These are phyloP conservation scores for Onthophagus sagittarius DNA, from an alignment of 2,888 invertebrate species.

Conservation along the genomic window DNA sequence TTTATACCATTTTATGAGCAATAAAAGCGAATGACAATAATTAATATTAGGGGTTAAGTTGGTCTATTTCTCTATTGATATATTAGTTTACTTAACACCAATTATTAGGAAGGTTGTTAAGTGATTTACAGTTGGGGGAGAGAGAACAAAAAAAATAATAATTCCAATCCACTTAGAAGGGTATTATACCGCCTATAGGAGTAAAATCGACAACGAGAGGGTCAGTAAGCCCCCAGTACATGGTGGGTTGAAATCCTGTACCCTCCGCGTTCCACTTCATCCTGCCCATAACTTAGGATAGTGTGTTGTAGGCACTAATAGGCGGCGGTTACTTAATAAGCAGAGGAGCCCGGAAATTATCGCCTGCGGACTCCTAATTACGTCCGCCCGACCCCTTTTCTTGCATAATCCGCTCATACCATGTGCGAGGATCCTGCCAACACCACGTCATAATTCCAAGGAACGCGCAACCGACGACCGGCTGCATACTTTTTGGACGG, in stretches of 20 bases:
- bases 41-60: neutral
- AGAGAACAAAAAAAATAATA: neutral
- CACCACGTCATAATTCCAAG: constrained; percentile 16
- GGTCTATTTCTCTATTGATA: neutral
- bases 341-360: constrained; percentile 44
- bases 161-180: neutral
- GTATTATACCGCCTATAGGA: neutral
- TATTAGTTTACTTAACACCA: neutral
- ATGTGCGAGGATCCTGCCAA: neutral
- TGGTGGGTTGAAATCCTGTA: constrained; percentile 21
- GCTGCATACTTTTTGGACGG: neutral
- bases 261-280: constrained; percentile 1
- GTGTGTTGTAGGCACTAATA: constrained; percentile 22
- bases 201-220: neutral
- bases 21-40: too few relatives aligned
- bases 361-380: constrained; percentile 44
- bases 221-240: neutral
- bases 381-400: constrained; percentile 36
- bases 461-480: constrained; percentile 11
- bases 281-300: constrained; percentile 6
- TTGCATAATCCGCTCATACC: constrained; percentile 26
- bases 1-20: too few relatives aligned
- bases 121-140: neutral
- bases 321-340: constrained; percentile 39
- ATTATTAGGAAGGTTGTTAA: neutral